Evolutionary conservation across 2,797 vertebrate genomes (phyloP).

Genomic region (Enteromius radiatus): DNA sequence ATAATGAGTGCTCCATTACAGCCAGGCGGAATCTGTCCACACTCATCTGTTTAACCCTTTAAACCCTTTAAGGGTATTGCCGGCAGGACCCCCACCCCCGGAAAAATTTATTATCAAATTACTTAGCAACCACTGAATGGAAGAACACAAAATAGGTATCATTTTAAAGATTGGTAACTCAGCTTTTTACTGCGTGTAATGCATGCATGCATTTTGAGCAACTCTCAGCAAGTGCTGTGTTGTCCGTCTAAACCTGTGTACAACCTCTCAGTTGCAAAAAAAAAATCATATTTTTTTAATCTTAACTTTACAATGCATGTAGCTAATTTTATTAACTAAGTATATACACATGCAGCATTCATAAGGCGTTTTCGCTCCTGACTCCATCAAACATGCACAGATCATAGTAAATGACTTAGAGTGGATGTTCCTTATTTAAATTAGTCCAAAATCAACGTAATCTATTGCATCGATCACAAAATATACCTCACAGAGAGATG

Average conservation of each 20-base stretch:
- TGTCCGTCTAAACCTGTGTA: neutral
- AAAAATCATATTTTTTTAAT: neutral
- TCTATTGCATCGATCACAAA: neutral
- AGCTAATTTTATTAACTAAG: neutral
- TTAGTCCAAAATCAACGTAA: neutral
- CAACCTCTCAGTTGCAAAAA: neutral
- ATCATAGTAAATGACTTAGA: neutral
- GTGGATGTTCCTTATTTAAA: neutral
- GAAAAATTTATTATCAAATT: neutral
- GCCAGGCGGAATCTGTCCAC: slow-evolving; percentile 73
- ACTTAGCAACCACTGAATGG: neutral
- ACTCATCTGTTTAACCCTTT: slow-evolving; percentile 69
- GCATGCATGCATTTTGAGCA: no score
- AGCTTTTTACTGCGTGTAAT: neutral
- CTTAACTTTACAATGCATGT: no score
- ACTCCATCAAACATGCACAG: neutral
- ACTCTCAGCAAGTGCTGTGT: neutral
- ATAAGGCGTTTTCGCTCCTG: neutral
- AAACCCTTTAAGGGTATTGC: neutral
- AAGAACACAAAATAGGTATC: neutral
- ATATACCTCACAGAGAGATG: neutral
- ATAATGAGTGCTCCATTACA: slow-evolving; percentile 78
- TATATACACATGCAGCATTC: neutral
- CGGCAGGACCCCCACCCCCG: no score
- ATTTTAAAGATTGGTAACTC: neutral